Evolutionary conservation across 2,888 invertebrate genomes (phyloP), one percentile per base, ranked within the genome.

Genomic region (Glaucopsyche alexis): DNA sequence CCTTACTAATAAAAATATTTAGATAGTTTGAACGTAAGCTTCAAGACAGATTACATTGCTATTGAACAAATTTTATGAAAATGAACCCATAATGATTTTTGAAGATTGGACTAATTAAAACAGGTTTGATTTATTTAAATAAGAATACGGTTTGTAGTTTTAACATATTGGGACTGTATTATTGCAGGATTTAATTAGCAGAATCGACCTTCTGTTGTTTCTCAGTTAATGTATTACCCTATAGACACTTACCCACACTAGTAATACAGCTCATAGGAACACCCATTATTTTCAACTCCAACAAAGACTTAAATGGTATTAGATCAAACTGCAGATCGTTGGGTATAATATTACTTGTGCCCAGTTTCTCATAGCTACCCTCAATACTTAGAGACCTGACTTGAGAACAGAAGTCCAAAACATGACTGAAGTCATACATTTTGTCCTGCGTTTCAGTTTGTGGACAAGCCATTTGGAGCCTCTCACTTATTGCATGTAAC

Each of bases 401-500:
- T 82, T 97, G 96, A 0, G 95, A 95, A 85, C 96, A 96, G 82
- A 98, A 97, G 87, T 99, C 99, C 72, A 99, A 86, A 0, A 98
- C 95, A 82, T 98, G 98, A 77, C 98, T 97, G 80, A 99, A 96
- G 88, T 99, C 98, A 81, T 95, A 96, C 86, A 95, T 95, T 79
- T 95, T 96, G 80, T 97, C 97, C 40, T 94, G 94, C 76, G 96
- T 95, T 82, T 97, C 97, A 74, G 95, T 94, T 2, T 95, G 94
- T 0, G 98, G 97, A 84, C 98, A 97, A 0, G 98, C 97, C 80
- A 97, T 95, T 85, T 96, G 96, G 71, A 98, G 93, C 77, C 98
- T 94, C 85, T 97, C 96, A 83, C 97, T 98, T 74, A 99, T 96
- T n/a, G 99, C 96, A 88, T 96, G 95, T 42, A 99, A 89, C 96